Conservation (phyloP, 1,140 invertebrate genomes). For the Camponotus pennsylvanicus region DNA sequence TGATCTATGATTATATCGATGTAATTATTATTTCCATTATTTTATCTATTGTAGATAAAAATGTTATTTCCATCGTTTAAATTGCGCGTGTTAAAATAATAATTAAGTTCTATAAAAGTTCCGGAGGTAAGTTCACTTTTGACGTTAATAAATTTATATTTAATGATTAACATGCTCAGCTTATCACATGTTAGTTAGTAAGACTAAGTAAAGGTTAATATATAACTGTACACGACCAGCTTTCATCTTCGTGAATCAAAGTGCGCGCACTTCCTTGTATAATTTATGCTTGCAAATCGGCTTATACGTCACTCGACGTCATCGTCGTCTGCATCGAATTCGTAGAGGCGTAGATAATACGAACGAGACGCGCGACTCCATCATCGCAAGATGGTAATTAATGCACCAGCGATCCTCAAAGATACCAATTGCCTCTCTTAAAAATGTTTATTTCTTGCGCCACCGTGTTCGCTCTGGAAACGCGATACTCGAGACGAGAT, state of each 20-base stretch:
- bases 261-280: slow-evolving; percentile 31
- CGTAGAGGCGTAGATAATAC: slow-evolving; percentile 55
- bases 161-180: slow-evolving; percentile 1
- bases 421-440: slow-evolving; percentile 55
- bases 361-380: slow-evolving; percentile 53
- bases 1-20: too few species aligned
- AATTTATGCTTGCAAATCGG: slow-evolving; percentile 72
- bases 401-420: slow-evolving; percentile 63
- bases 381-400: slow-evolving; percentile 64
- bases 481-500: slow-evolving; percentile 43
- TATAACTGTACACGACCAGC: too few species aligned
- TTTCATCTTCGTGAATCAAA: slow-evolving; percentile 33
- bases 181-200: too few species aligned
- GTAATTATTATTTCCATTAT: background rate
- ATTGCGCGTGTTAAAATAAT: background rate
- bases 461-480: slow-evolving; percentile 10
- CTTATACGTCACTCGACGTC: slow-evolving; percentile 54
- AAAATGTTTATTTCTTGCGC: slow-evolving; percentile 56
- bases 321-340: slow-evolving; percentile 12
- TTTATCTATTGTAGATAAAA: background rate
- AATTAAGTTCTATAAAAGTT: background rate
- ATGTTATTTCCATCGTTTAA: background rate
- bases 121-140: background rate
- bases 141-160: background rate
- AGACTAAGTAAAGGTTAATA: background rate